Percentiles rank a stretch among this genome's conserved stretches.
These are phyloP conservation scores for Drosophila anceps DNA, from an alignment of 2,888 invertebrate genomes.

Conservation along the genomic window DNA sequence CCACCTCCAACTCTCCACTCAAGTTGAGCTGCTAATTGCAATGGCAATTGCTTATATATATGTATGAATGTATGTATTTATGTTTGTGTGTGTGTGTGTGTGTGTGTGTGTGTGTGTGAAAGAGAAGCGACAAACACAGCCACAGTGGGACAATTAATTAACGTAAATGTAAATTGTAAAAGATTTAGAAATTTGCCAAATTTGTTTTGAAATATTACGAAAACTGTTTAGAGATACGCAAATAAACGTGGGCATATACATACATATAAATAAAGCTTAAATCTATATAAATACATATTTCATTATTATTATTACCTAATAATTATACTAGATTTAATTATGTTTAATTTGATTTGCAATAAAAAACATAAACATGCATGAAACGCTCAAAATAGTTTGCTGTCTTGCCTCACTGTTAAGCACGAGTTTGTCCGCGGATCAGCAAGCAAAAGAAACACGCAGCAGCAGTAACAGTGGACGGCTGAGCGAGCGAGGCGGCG, in stretches of 20 bases:
- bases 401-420: constrained; percentile 39
- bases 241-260: background rate
- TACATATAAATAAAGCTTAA: no score
- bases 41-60: constrained; percentile 61
- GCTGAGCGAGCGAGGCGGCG: constrained; percentile 13
- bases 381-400: background rate
- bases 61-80: constrained; percentile 2
- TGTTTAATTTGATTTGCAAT: constrained; percentile 1
- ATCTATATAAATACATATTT: background rate
- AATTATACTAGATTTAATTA: background rate
- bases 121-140: constrained; percentile 7
- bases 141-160: constrained; percentile 46
- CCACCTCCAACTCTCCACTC: constrained; percentile 69
- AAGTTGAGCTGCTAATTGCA: constrained; percentile 81
- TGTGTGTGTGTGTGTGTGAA: constrained; percentile 6
- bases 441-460: constrained; percentile 38
- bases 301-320: background rate
- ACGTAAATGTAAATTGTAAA: background rate
- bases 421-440: constrained; percentile 50
- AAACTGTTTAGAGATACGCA: background rate
- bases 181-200: background rate
- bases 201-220: background rate
- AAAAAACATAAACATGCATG: background rate
- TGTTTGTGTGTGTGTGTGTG: background rate
- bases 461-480: constrained; percentile 7